These are phyloP conservation scores for Diabrotica balteata DNA, from an alignment of 2,888 invertebrate species.

Conservation along the genomic window DNA sequence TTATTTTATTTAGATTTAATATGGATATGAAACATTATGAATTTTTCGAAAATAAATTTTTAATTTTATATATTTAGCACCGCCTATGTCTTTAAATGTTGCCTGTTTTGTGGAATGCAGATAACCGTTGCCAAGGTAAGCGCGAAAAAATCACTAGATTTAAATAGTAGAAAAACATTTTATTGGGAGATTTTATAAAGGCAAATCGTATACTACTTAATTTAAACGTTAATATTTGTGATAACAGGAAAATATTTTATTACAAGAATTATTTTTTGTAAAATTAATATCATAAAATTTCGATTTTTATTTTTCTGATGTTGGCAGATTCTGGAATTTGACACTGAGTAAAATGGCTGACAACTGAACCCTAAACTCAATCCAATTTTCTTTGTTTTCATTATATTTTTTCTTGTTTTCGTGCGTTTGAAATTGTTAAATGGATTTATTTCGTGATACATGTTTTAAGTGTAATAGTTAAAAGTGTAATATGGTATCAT, in stretches of 20 bases:
- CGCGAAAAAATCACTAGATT: slow-evolving; percentile 31
- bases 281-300: slow-evolving; percentile 17
- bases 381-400: slow-evolving; percentile 62
- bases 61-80: background rate
- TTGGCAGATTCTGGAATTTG: slow-evolving; percentile 60
- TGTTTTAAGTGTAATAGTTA: slow-evolving; percentile 15
- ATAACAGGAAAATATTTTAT: no score
- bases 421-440: slow-evolving; percentile 40
- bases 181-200: slow-evolving; percentile 4
- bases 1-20: no score
- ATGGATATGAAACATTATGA: no score
- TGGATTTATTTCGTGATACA: slow-evolving; percentile 26
- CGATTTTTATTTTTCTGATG: slow-evolving; percentile 39
- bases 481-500: slow-evolving; percentile 30
- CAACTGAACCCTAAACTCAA: slow-evolving; percentile 54
- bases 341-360: slow-evolving; percentile 61
- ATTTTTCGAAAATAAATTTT: no score
- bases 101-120: slow-evolving; percentile 37
- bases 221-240: no score
- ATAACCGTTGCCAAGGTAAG: slow-evolving; percentile 33
- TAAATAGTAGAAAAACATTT: slow-evolving; percentile 2
- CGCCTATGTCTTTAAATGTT: slow-evolving; percentile 44
- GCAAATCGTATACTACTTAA: no score
- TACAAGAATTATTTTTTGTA: slow-evolving; percentile 2
- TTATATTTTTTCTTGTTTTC: slow-evolving; percentile 56